phyloP scores from a whole-genome alignment of 2,113 vertebrate species.

The Colius striatus region DNA sequence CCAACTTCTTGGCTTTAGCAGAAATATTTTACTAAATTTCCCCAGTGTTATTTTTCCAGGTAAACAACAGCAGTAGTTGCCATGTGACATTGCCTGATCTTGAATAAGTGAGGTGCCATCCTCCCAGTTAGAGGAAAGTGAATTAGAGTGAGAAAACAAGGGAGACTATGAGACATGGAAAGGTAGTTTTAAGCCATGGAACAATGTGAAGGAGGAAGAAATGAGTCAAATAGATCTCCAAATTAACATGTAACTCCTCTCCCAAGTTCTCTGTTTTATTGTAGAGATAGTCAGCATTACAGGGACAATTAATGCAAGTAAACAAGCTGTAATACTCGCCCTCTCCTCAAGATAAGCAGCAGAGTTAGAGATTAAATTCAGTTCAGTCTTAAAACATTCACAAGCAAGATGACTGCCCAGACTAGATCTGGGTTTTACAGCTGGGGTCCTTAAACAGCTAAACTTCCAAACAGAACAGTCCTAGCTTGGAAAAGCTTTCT shows the following conservation, averaged over 20 bases:
- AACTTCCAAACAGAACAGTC: neutral
- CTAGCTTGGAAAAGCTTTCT: neutral
- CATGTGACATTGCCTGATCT: neutral
- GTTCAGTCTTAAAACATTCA: neutral
- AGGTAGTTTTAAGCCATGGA: neutral
- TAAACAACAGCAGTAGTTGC: conserved; percentile 8
- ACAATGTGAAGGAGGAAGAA: neutral
- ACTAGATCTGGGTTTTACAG: neutral
- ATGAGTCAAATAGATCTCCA: conserved; percentile 1
- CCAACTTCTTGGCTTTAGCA: neutral
- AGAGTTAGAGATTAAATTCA: neutral
- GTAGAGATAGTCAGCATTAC: neutral
- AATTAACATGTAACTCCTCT: neutral
- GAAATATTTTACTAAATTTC: neutral
- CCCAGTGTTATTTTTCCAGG: neutral
- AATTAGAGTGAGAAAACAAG: neutral
- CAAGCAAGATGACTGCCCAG: neutral
- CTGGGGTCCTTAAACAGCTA: neutral
- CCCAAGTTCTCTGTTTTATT: neutral
- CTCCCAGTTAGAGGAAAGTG: neutral
- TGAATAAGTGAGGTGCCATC: neutral
- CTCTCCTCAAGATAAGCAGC: neutral
- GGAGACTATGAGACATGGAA: neutral
- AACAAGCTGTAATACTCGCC: neutral
- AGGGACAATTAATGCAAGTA: neutral